Conservation (phyloP, 2,797 vertebrate genomes). For the Chaunax sp. region DNA sequence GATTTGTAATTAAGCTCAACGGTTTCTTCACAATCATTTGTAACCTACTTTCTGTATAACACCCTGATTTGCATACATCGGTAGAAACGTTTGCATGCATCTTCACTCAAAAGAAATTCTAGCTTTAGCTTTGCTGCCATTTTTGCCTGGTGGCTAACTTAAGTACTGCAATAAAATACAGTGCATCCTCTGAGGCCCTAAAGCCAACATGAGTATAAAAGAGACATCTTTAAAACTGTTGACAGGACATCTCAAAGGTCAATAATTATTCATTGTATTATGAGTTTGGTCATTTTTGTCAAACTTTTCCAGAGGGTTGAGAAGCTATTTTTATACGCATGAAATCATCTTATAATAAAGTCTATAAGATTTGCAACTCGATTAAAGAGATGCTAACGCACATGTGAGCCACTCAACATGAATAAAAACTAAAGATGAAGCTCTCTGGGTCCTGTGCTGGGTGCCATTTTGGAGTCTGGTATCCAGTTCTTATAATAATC, state of each 20-base stretch:
- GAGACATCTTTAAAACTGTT: neutral
- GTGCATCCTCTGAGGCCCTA: neutral
- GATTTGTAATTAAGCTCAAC: neutral
- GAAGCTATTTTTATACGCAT: neutral
- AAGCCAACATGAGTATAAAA: neutral
- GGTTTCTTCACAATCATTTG: too few species aligned
- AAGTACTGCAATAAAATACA: slow-evolving; percentile 1
- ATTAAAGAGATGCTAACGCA: neutral
- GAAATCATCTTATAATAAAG: neutral
- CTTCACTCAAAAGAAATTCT: neutral
- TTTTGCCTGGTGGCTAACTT: neutral
- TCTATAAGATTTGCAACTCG: neutral
- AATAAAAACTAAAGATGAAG: neutral
- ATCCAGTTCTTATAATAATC: neutral
- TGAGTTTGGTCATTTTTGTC: neutral
- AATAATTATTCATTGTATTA: neutral
- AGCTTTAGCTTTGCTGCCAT: neutral
- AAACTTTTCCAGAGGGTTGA: neutral
- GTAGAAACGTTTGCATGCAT: neutral
- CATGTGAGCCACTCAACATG: neutral
- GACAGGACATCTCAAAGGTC: too few species aligned
- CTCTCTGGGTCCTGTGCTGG: neutral
- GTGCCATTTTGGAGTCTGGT: neutral
- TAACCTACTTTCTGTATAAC: too few species aligned
- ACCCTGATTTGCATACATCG: neutral